Percentiles rank a stretch among this genome's conserved stretches.
Conservation (phyloP, 2,113 vertebrate genomes). For the Ochotona princeps region DNA sequence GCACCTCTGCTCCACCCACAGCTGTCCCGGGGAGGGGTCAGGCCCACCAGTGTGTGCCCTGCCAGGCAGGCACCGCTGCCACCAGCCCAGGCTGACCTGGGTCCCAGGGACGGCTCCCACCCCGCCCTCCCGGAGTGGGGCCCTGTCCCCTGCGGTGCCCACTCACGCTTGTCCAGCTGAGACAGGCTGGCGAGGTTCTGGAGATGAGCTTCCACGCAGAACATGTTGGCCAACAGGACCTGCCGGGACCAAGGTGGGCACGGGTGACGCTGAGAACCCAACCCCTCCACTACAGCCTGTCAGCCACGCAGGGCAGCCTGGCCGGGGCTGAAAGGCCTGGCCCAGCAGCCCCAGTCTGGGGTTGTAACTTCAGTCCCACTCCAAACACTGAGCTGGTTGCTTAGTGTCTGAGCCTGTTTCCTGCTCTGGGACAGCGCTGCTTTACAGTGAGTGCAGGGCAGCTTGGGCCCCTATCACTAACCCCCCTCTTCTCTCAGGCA, state of each 20-base stretch:
- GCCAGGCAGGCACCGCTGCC: not conserved
- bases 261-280: not conserved
- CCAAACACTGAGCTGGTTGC: too few relatives aligned
- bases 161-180: slow-evolving; percentile 94
- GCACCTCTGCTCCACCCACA: not conserved
- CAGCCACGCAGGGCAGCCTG: not conserved
- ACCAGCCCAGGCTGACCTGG: not conserved
- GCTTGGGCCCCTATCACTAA: not conserved
- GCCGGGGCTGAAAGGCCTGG: too few relatives aligned
- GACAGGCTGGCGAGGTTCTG: slow-evolving; percentile 92
- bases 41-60: too few relatives aligned
- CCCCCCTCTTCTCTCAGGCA: not conserved
- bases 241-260: slow-evolving; percentile 70
- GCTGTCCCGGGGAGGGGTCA: too few relatives aligned
- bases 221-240: slow-evolving; percentile 93
- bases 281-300: not conserved
- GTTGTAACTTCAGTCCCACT: too few relatives aligned
- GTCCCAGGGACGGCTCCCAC: not conserved
- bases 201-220: slow-evolving; percentile 91
- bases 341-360: not conserved
- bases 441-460: too few relatives aligned
- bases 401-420: too few relatives aligned
- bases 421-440: too few relatives aligned
- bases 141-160: too few relatives aligned
- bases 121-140: not conserved